A percentile compares a stretch with the other conserved stretches of the same genome.
Conservation (phyloP, 2,888 invertebrate species). For the Tillus elongatus region DNA sequence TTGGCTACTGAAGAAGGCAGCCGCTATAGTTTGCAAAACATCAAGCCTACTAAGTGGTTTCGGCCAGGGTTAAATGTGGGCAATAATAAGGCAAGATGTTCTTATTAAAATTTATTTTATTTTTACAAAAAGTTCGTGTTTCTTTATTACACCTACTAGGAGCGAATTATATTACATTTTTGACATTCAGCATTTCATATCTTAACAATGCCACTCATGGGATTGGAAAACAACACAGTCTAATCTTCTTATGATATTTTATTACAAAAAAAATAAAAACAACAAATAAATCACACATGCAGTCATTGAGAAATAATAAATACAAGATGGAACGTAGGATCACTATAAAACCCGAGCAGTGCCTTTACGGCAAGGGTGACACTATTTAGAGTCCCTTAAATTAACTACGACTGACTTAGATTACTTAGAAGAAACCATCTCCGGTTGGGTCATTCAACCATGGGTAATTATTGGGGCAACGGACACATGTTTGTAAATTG, state of each 20-base stretch:
- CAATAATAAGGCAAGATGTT: background rate
- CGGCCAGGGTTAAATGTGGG: too few species aligned
- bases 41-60: too few species aligned
- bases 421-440: conserved; percentile 78
- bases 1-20: too few species aligned
- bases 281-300: conserved; percentile 38
- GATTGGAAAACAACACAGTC: conserved; percentile 31
- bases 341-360: conserved; percentile 25
- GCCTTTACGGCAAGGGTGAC: conserved; percentile 24
- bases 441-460: conserved; percentile 90
- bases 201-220: conserved; percentile 6
- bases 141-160: conserved; percentile 9
- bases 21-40: too few species aligned
- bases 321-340: conserved; percentile 34
- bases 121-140: conserved; percentile 1
- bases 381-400: conserved; percentile 24
- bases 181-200: conserved; percentile 12
- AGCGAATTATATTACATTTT: conserved; percentile 13
- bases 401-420: conserved; percentile 25
- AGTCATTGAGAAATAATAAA: conserved; percentile 38
- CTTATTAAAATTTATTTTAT: conserved; percentile 1
- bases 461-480: conserved; percentile 91
- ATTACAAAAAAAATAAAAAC: conserved; percentile 32
- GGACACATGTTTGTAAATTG: conserved; percentile 84
- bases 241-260: conserved; percentile 30